These are phyloP conservation scores for Anhinga rufa DNA, from an alignment of 2,113 vertebrate genomes.

Conservation along the genomic window DNA sequence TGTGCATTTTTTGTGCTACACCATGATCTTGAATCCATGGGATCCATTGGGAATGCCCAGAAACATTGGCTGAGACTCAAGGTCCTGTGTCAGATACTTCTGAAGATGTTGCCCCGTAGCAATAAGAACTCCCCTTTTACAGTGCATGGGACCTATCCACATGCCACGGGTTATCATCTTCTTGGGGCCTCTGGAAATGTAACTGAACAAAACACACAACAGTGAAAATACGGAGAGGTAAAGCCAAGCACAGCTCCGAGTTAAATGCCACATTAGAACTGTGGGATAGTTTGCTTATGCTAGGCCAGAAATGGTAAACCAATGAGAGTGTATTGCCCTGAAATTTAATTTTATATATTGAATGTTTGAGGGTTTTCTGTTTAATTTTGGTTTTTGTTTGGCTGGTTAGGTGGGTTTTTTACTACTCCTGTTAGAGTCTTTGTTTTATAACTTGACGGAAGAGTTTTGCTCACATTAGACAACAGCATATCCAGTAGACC, in stretches of 20 bases:
- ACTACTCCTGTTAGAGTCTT: not conserved
- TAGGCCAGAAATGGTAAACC: constrained; percentile 78
- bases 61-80: accelerated
- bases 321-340: constrained; percentile 66
- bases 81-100: not conserved
- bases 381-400: not conserved
- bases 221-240: not conserved
- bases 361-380: not conserved
- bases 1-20: not conserved
- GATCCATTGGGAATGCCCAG: not conserved
- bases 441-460: not conserved
- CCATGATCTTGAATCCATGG: accelerated
- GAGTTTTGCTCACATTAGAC: not conserved
- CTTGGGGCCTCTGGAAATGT: not conserved
- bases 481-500: not conserved
- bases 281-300: constrained; percentile 25
- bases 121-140: not conserved
- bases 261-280: not conserved
- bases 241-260: not conserved
- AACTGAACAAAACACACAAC: not conserved
- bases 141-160: not conserved
- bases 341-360: not conserved
- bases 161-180: not conserved
- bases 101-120: not conserved
- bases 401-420: not conserved